These are phyloP conservation scores for Dicrurus megarhynchus DNA, from an alignment of 2,113 vertebrate genomes.

Conservation along the genomic window DNA sequence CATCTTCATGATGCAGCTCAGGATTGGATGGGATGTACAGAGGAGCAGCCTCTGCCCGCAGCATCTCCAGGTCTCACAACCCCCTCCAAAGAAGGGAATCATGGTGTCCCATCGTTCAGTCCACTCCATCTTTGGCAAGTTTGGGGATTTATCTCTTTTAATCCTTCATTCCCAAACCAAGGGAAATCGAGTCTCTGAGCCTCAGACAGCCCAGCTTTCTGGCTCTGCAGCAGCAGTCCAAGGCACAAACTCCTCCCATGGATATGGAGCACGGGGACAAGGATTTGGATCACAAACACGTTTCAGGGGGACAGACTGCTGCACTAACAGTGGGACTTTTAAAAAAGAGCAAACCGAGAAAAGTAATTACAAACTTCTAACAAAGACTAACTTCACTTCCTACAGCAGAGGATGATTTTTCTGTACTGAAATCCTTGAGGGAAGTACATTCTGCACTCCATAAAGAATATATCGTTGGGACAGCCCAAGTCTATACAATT, in stretches of 20 bases:
- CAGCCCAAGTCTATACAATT: background rate
- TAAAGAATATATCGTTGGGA: no score
- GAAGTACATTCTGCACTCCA: background rate
- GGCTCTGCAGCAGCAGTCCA: background rate
- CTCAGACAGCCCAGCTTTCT: background rate
- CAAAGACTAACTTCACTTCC: background rate
- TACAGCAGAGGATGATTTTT: background rate
- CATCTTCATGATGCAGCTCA: background rate
- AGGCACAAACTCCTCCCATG: background rate
- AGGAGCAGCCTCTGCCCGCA: background rate
- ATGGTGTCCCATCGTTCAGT: background rate
- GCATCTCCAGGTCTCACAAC: background rate
- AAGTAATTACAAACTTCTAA: background rate
- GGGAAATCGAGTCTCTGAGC: background rate
- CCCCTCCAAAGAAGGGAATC: background rate
- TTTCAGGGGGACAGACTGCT: background rate
- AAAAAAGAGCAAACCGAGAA: background rate
- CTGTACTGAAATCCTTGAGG: background rate
- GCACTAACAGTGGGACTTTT: background rate
- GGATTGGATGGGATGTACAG: background rate
- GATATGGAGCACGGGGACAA: background rate
- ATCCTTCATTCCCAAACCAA: background rate
- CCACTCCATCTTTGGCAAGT: background rate
- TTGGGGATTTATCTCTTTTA: background rate
- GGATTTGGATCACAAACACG: background rate